Evolutionary conservation across 2,113 vertebrate species (phyloP), one percentile per base, ranked within the genome.

Genomic region (Crotalus horridus): DNA sequence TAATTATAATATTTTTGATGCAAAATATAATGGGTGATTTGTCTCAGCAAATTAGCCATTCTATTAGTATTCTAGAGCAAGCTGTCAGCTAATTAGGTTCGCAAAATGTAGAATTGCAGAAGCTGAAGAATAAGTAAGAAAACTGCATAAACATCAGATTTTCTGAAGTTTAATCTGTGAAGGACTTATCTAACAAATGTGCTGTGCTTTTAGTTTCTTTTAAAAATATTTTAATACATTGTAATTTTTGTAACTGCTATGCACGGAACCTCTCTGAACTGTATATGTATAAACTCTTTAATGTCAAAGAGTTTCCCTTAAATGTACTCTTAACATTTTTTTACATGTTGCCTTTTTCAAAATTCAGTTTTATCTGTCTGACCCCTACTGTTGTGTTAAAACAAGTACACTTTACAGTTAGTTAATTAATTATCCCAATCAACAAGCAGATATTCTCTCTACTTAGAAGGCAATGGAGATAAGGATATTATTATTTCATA

Each of bases 231-330:
- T 97, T 97, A 97, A 97, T 97, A 97, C 95, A 93, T 97, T 97
- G 96, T 96, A 93, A 94, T 93, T 94, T 61, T 96, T 97, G 95
- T 96, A 98, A 97, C 97, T 97, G 97, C 94, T 96, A 96, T 96
- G 97, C 94, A 95, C 95, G 95, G 96, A 95, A 97, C 97, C 13
- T 26, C 21, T 33, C 59, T 69, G 10, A 3, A 17, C n/a, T 97
- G 97, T 97, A 96, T 97, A 97, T 97, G 96, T 96, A 96, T 94
- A 95, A 95, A 96, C 96, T 96, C 96, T 97, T 96, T 94, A 97
- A 94, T 95, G 89, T 96, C 94, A 89, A 96, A 96, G 96, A 97
- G 96, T 97, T 96, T 97, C 96, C 97, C 96, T 95, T 95, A 95
- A 96, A 96, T 97, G 96, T 96, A 92, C 91, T 93, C 92, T 96